Conservation (phyloP, 2,113 vertebrate genomes). For the Trematomus loennbergii region DNA sequence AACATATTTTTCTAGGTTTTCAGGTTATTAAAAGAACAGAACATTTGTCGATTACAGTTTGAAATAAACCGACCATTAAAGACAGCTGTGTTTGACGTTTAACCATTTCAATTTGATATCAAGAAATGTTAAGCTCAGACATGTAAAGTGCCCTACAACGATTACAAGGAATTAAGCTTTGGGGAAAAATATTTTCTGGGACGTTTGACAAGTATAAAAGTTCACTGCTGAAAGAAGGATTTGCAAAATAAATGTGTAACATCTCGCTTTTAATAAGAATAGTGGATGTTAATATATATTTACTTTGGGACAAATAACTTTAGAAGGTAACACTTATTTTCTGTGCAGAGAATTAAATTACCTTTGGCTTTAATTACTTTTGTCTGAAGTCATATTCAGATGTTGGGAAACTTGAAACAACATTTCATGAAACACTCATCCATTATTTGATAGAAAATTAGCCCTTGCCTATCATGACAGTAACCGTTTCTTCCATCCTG, state of each 20-base stretch:
- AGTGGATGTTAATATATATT: not conserved
- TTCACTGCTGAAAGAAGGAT: too few relatives aligned
- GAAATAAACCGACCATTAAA: conserved; percentile 20
- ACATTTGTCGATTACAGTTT: conserved; percentile 25
- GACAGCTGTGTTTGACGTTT: conserved; percentile 1
- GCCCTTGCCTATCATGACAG: not conserved
- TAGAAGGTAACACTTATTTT: not conserved
- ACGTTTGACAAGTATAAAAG: not conserved
- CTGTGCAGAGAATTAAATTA: not conserved
- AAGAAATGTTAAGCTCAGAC: conserved; percentile 27
- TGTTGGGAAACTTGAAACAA: not conserved
- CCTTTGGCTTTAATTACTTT: too few relatives aligned
- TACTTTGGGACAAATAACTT: not conserved
- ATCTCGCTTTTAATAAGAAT: not conserved
- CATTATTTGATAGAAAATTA: not conserved
- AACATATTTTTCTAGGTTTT: not conserved
- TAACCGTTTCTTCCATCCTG: not conserved
- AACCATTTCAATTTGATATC: conserved; percentile 25
- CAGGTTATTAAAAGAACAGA: conserved; percentile 30
- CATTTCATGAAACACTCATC: not conserved
- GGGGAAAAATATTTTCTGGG: conserved; percentile 18
- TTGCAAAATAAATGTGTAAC: not conserved
- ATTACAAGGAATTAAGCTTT: conserved; percentile 35
- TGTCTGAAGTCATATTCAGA: not conserved
- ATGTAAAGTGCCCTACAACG: conserved; percentile 9